phyloP scores from a whole-genome alignment of 2,797 vertebrate species.

The Oryzias sinensis region DNA sequence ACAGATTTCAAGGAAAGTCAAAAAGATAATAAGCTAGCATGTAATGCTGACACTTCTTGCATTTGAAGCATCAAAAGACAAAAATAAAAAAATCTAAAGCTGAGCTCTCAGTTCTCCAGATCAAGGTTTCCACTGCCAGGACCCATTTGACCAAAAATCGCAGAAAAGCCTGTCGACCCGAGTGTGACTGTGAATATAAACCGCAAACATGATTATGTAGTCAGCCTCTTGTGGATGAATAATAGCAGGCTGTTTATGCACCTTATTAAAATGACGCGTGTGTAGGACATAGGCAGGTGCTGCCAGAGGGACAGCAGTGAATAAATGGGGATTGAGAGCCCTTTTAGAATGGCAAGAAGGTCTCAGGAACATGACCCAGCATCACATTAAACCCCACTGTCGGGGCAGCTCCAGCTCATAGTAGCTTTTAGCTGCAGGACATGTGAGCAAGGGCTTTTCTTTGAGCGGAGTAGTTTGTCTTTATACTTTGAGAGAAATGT shows the following conservation, averaged over 20 bases:
- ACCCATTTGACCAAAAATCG: slow-evolving; percentile 29
- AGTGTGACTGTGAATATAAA: slow-evolving; percentile 62
- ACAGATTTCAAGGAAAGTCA: not conserved
- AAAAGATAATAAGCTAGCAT: slow-evolving; percentile 3
- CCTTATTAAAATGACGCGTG: slow-evolving; percentile 52
- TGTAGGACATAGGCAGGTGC: slow-evolving; percentile 46
- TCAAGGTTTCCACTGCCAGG: slow-evolving; percentile 9
- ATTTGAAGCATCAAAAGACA: slow-evolving; percentile 4
- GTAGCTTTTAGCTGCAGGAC: slow-evolving; percentile 9
- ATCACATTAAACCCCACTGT: slow-evolving; percentile 54
- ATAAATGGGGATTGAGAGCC: slow-evolving; percentile 57
- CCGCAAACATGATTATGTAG: slow-evolving; percentile 36
- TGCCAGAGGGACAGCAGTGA: slow-evolving; percentile 29
- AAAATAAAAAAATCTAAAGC: slow-evolving; percentile 14
- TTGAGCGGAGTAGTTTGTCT: not conserved
- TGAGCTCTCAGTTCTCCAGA: slow-evolving; percentile 2
- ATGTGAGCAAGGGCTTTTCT: not conserved
- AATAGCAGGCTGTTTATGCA: slow-evolving; percentile 48
- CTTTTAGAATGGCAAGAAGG: slow-evolving; percentile 45
- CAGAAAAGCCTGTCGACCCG: slow-evolving; percentile 31
- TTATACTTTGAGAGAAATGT: not conserved
- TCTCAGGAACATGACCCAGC: slow-evolving; percentile 58
- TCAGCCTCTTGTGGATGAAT: slow-evolving; percentile 45
- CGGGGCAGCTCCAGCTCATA: slow-evolving; percentile 27
- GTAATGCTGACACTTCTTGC: slow-evolving; percentile 3